Base-by-base conservation (phyloP, 2,888 invertebrate genomes). In the Archaeoteleia sp. region DNA sequence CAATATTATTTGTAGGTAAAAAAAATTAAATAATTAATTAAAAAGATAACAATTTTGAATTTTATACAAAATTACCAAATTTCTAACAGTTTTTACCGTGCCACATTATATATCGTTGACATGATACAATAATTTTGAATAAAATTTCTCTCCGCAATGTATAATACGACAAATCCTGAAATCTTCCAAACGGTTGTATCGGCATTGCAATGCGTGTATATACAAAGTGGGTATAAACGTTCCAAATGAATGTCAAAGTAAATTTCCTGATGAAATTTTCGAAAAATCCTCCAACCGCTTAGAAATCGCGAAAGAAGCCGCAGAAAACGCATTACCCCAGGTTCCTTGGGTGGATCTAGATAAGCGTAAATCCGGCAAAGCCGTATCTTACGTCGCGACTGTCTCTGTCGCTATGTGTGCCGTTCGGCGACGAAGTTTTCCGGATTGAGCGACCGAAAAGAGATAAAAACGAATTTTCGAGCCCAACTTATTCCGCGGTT, bases 351-450 rank as follows among this genome's bases (percentile, higher is more conserved):
- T 74, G 63, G 62, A 68, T 67, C 65, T 35, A 67, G 67, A 71
- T 71, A 72, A 74, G 67, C 63, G 63, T 67, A 73, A 73, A 73
- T 71, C 70, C 73, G 58, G 63, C 62, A 49, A 70, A 71, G 66
- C 66, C 66, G 42, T 61, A 73, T 57, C 70, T 71, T 66, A 66
- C 53, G 66, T 39, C 37, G 58, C 62, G 43, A 53, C 51, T 46
- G 48, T 58, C 60, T 60, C 54, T 61, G 62, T 60, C 39, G 45
- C n/a, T n/a, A n/a, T n/a, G n/a, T n/a, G n/a, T n/a, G 35, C 20
- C 53, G 32, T 25, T 23, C 23, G 15, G 25, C 15, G 25, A 48
- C 30, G 37, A 51, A 46, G 51, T 45, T 60, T 62, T 49, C 45
- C 40, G 30, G 27, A 43, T 63, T 30, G 54, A 35, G 15, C 27